Conservation (phyloP, 2,113 vertebrate species). For the Girardinichthys multiradiatus region DNA sequence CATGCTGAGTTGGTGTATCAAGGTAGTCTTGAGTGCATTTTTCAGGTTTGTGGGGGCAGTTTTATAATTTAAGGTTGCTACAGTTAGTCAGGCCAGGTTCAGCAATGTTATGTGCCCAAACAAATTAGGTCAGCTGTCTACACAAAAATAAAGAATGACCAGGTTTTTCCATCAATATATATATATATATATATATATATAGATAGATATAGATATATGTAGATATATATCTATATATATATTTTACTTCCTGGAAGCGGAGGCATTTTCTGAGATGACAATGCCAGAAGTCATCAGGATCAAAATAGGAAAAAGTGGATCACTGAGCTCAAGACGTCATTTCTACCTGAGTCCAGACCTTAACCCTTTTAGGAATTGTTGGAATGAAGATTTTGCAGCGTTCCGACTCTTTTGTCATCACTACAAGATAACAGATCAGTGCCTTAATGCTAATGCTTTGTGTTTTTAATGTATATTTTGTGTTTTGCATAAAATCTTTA, state of each 20-base stretch:
- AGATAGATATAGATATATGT: too few relatives aligned
- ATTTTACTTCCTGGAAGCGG: not conserved
- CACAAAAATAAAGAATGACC: not conserved
- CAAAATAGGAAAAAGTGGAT: not conserved
- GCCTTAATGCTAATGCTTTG: too few relatives aligned
- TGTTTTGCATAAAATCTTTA: constrained; percentile 2
- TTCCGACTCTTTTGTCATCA: not conserved
- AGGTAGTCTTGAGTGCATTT: not conserved
- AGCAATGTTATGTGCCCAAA: not conserved
- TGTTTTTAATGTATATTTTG: too few relatives aligned
- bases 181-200: too few relatives aligned
- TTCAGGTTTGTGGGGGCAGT: not conserved
- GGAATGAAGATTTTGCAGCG: too few relatives aligned
- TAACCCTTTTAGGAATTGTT: not conserved
- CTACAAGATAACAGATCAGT: not conserved
- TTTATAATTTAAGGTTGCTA: not conserved
- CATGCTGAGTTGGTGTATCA: not conserved
- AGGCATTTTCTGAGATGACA: not conserved
- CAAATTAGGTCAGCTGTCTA: not conserved
- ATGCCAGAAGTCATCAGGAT: not conserved
- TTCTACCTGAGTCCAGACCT: not conserved
- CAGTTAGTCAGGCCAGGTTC: not conserved
- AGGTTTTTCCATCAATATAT: too few relatives aligned
- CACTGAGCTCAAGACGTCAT: not conserved
- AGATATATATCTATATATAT: too few relatives aligned